These are phyloP conservation scores for Cheilosia variabilis DNA, from an alignment of 2,888 invertebrate species.

Conservation along the genomic window DNA sequence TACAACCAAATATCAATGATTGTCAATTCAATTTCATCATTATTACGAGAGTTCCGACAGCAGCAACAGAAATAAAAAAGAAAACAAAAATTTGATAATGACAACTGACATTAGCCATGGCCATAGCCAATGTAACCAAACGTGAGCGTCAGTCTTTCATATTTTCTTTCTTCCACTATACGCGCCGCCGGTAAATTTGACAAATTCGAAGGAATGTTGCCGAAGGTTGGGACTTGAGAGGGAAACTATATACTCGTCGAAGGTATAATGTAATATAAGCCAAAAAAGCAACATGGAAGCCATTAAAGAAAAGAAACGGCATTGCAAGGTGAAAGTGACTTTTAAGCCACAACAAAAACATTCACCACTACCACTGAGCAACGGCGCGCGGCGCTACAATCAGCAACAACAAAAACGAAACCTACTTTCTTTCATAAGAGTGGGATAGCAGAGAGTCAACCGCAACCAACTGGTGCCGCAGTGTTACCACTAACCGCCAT, in stretches of 20 bases:
- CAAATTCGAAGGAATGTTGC: slow-evolving; percentile 54
- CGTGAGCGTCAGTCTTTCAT: slow-evolving; percentile 43
- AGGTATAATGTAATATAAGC: slow-evolving; percentile 68
- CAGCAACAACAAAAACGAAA: slow-evolving; percentile 47
- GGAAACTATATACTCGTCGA: slow-evolving; percentile 40
- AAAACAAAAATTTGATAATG: slow-evolving; percentile 49
- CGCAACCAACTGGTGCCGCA: slow-evolving; percentile 51
- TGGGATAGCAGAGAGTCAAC: slow-evolving; percentile 36
- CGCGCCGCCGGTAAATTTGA: slow-evolving; percentile 46
- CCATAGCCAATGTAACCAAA: slow-evolving; percentile 71
- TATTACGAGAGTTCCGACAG: slow-evolving; percentile 56
- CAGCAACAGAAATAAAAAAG: slow-evolving; percentile 13
- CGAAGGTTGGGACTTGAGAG: slow-evolving; percentile 66
- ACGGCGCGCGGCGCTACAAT: not conserved
- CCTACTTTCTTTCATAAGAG: slow-evolving; percentile 72
- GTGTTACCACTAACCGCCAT: slow-evolving; percentile 15
- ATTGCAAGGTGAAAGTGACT: slow-evolving; percentile 84
- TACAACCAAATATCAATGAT: slow-evolving; percentile 30
- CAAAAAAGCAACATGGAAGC: slow-evolving; percentile 71
- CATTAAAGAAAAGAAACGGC: slow-evolving; percentile 83
- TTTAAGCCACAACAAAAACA: slow-evolving; percentile 59
- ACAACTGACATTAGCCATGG: slow-evolving; percentile 63
- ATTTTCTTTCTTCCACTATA: slow-evolving; percentile 30
- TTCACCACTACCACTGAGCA: slow-evolving; percentile 21
- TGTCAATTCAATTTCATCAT: slow-evolving; percentile 70